A percentile compares a stretch with the other conserved stretches of the same genome.
phyloP scores from a whole-genome alignment of 1,140 invertebrate genomes.

The Drosophila teissieri region DNA sequence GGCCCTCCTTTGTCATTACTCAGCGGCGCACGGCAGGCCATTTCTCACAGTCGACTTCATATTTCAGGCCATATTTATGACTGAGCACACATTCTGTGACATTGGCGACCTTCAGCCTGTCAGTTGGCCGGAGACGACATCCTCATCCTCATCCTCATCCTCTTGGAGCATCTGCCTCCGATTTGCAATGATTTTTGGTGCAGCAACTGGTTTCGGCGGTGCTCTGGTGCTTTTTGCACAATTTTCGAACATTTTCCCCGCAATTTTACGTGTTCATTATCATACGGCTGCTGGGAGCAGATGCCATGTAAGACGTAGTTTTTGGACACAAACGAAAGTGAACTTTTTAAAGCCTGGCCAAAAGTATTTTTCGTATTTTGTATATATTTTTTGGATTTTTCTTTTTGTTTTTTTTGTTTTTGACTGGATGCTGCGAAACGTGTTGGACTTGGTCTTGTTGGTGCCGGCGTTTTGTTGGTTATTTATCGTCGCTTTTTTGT shows the following conservation, averaged over 20 bases:
- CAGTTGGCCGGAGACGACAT: constrained; percentile 17
- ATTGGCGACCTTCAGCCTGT: constrained; percentile 54
- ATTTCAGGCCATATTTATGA: constrained; percentile 44
- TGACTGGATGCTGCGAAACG: constrained; percentile 59
- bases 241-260: constrained; percentile 45
- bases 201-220: constrained; percentile 64
- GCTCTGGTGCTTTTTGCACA: constrained; percentile 16
- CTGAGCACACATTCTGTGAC: constrained; percentile 39
- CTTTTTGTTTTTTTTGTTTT: background rate
- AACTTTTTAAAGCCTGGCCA: constrained; percentile 76
- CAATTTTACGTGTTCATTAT: constrained; percentile 76
- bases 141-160: constrained; percentile 36
- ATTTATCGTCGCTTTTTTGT: constrained; percentile 79
- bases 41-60: constrained; percentile 35
- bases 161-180: constrained; percentile 62
- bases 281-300: constrained; percentile 45
- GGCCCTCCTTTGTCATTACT: constrained; percentile 10
- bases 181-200: constrained; percentile 78
- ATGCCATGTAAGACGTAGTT: constrained; percentile 51
- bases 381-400: constrained; percentile 14
- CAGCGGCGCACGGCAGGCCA: constrained; percentile 7
- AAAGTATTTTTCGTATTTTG: constrained; percentile 51
- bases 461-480: constrained; percentile 54
- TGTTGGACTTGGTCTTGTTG: constrained; percentile 60
- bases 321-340: constrained; percentile 82